Evolutionary conservation across 2,113 vertebrate species (phyloP).

Genomic region (Camelus dromedarius): DNA sequence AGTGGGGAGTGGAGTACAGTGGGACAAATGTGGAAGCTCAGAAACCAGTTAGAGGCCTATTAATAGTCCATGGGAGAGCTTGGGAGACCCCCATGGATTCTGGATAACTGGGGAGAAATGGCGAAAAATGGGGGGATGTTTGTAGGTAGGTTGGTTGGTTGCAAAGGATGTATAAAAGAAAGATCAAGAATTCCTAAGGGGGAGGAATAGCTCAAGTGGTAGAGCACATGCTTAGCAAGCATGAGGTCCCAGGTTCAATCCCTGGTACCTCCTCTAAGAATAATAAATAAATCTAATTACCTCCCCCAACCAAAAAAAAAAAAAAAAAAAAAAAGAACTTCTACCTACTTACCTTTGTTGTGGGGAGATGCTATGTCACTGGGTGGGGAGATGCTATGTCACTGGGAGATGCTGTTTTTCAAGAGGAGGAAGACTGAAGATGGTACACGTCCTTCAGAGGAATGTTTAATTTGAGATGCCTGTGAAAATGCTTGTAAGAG

Average conservation of each 20-base stretch:
- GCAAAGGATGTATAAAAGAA: background rate
- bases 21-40: background rate
- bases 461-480: background rate
- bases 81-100: background rate
- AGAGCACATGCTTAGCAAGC: too few species aligned
- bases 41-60: background rate
- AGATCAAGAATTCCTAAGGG: background rate
- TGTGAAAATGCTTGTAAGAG: background rate
- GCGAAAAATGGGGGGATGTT: background rate
- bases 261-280: too few species aligned
- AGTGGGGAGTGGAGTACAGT: background rate
- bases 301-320: too few species aligned
- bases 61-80: background rate
- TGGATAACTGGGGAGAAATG: background rate
- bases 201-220: too few species aligned
- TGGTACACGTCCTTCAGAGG: background rate
- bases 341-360: background rate
- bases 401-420: too few species aligned
- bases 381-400: background rate
- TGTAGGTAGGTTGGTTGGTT: background rate
- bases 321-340: background rate
- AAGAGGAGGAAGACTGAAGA: background rate
- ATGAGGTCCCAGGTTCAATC: too few species aligned
- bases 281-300: too few species aligned
- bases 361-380: background rate